A percentile compares a stretch with the other conserved stretches of the same genome.
These are phyloP conservation scores for Bombus waltoni DNA, from an alignment of 1,140 invertebrate genomes.

Conservation along the genomic window DNA sequence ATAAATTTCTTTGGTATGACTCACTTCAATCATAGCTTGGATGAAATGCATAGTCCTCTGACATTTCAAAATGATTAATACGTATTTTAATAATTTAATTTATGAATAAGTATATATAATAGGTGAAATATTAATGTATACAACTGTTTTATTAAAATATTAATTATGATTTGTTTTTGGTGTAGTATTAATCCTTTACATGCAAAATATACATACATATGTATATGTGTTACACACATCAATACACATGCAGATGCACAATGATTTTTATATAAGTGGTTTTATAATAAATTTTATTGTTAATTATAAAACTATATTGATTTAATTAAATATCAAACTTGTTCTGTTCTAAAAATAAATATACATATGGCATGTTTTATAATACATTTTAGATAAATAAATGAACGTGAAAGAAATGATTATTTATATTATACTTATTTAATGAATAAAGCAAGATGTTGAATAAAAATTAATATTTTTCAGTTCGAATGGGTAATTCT, in stretches of 20 bases:
- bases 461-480: slow-evolving; percentile 2
- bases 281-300: not conserved
- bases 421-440: slow-evolving; percentile 4
- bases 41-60: not conserved
- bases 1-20: too few relatives aligned
- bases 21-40: too few relatives aligned
- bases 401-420: slow-evolving; percentile 6
- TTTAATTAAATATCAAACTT: not conserved
- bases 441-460: not conserved
- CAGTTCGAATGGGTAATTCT: slow-evolving; percentile 76
- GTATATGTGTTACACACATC: not conserved
- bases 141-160: not conserved
- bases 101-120: not conserved
- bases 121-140: not conserved
- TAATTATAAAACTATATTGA: not conserved
- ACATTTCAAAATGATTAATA: slow-evolving; percentile 12
- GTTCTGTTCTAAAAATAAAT: not conserved
- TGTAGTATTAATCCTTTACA: not conserved
- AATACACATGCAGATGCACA: not conserved
- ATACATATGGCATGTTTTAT: not conserved
- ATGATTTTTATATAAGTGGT: slow-evolving; percentile 9
- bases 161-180: not conserved
- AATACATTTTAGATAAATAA: slow-evolving; percentile 4
- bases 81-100: not conserved
- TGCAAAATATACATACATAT: not conserved